phyloP scores from a whole-genome alignment of 2,113 vertebrate species.

The Pygoscelis adeliae region DNA sequence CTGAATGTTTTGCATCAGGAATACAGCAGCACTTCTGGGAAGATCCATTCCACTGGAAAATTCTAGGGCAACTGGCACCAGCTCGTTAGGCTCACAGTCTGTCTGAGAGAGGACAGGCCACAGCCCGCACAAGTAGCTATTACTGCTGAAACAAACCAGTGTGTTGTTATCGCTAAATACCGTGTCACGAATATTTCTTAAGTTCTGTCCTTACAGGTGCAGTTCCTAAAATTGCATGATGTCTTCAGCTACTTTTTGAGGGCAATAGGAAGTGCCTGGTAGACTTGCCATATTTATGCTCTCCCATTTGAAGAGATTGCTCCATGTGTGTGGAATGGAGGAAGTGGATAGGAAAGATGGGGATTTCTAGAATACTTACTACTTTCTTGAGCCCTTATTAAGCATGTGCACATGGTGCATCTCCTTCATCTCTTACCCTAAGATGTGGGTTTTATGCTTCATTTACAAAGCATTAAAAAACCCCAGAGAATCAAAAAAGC shows the following conservation, averaged over 20 bases:
- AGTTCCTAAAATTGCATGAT: neutral
- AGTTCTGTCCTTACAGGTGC: neutral
- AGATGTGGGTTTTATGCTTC: neutral
- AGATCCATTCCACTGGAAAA: neutral
- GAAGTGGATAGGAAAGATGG: neutral
- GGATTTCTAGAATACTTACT: neutral
- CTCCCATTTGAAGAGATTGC: neutral
- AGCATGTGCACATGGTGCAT: neutral
- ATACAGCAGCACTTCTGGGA: neutral
- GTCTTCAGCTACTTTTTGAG: neutral
- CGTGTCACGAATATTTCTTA: neutral
- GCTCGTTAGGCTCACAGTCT: neutral
- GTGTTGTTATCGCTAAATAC: neutral
- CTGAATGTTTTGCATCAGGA: neutral
- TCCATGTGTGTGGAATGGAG: neutral
- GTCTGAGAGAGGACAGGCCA: neutral
- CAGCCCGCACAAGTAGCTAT: no score
- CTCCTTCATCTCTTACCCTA: neutral
- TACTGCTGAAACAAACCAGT: neutral
- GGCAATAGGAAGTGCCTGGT: neutral
- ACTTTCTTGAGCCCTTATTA: neutral
- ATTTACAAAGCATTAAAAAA: conserved; percentile 30
- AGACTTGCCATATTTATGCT: neutral
- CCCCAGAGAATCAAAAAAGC: neutral
- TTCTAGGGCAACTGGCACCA: neutral